phyloP scores from a whole-genome alignment of 2,113 vertebrate genomes.

The Halcyon malimbica region DNA sequence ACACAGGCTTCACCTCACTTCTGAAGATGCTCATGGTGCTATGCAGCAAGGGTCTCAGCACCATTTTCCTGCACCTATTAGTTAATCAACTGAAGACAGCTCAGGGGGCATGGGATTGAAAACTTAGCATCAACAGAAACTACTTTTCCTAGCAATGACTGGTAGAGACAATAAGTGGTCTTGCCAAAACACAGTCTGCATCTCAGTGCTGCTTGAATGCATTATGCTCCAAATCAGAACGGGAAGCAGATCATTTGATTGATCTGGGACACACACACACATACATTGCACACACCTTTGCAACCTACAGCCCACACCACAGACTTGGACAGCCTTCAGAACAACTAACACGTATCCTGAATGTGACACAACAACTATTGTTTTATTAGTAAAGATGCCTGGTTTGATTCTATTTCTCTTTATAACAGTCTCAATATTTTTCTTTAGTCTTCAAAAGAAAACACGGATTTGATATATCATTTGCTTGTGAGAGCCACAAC shows the following conservation, averaged over 20 bases:
- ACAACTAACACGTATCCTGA: fast-evolving
- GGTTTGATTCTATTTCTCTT: background rate
- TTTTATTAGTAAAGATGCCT: background rate
- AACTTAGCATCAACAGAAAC: background rate
- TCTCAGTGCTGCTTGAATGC: background rate
- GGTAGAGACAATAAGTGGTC: background rate
- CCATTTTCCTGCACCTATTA: background rate
- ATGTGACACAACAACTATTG: background rate
- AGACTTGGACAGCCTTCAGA: background rate
- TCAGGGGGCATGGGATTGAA: background rate
- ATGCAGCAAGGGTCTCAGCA: background rate
- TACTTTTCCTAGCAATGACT: background rate
- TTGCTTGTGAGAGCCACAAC: background rate
- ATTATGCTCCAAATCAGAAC: background rate
- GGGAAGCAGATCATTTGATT: background rate
- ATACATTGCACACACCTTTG: background rate
- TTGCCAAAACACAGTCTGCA: background rate
- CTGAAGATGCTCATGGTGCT: background rate
- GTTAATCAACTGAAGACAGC: background rate
- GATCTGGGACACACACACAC: background rate
- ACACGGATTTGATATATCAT: background rate
- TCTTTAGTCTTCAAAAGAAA: background rate
- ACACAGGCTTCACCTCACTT: background rate
- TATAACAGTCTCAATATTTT: background rate
- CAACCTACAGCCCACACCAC: background rate